These are phyloP conservation scores for Ditula angustiorana DNA, from an alignment of 2,888 invertebrate genomes.

Conservation along the genomic window DNA sequence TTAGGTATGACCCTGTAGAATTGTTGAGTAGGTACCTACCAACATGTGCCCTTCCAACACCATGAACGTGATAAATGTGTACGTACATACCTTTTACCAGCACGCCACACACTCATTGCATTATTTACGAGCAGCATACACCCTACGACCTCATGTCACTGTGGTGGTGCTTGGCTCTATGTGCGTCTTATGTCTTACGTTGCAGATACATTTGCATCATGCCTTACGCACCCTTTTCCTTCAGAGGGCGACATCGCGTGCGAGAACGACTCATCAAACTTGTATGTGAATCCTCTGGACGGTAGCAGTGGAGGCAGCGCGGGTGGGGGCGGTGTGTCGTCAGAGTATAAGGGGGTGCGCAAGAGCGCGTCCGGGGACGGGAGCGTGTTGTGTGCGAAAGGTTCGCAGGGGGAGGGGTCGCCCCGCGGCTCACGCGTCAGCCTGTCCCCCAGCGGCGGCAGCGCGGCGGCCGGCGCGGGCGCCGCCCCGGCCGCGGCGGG, in stretches of 20 bases:
- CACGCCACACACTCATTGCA: slow-evolving; percentile 39
- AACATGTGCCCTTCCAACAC: slow-evolving; percentile 1
- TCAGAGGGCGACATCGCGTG: slow-evolving; percentile 92
- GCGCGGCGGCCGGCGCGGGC: slow-evolving; percentile 54
- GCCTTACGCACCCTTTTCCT: slow-evolving; percentile 97
- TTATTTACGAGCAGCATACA: slow-evolving; percentile 46
- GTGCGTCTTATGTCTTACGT: slow-evolving; percentile 86
- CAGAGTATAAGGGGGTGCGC: slow-evolving; percentile 87
- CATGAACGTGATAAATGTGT: background rate
- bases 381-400: slow-evolving; percentile 87
- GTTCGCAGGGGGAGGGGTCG: slow-evolving; percentile 83
- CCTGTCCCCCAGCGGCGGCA: slow-evolving; percentile 56
- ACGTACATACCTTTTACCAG: slow-evolving; percentile 1
- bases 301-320: slow-evolving; percentile 84
- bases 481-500: slow-evolving; percentile 51
- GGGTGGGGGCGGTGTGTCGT: slow-evolving; percentile 57
- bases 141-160: slow-evolving; percentile 41
- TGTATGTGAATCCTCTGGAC: slow-evolving; percentile 95
- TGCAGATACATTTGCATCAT: slow-evolving; percentile 98
- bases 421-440: slow-evolving; percentile 78
- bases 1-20: slow-evolving; percentile 7
- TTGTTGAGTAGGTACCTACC: background rate
- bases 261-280: slow-evolving; percentile 91
- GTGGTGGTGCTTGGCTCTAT: slow-evolving; percentile 72
- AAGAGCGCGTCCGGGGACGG: slow-evolving; percentile 93